Conservation (phyloP, 2,113 vertebrate genomes). For the Myocastor coypus region DNA sequence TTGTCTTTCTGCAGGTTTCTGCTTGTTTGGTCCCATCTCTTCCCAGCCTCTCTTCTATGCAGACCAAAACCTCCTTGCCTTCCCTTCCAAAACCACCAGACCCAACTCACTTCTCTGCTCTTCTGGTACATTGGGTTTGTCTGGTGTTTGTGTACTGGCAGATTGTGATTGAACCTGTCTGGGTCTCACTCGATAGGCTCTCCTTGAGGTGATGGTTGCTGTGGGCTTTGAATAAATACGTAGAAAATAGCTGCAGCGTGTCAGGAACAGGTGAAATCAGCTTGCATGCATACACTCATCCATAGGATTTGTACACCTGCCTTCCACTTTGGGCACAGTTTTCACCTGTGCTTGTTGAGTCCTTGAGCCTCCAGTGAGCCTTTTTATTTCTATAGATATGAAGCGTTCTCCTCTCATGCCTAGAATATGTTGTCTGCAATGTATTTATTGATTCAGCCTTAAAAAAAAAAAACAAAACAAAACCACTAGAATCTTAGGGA, state of each 20-base stretch:
- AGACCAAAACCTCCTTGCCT: neutral
- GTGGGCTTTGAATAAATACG: neutral
- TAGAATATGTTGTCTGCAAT: neutral
- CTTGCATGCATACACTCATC: rapidly evolving
- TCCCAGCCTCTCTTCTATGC: neutral
- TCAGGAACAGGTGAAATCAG: neutral
- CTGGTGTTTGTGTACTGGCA: neutral
- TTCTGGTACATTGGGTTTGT: rapidly evolving
- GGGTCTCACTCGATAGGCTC: neutral
- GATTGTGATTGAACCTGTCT: neutral
- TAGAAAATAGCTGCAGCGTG: neutral
- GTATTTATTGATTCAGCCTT: neutral
- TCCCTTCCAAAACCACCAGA: neutral
- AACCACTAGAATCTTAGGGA: neutral
- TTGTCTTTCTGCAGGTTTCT: neutral
- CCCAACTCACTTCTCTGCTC: neutral
- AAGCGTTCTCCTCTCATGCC: neutral
- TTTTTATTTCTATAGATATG: neutral
- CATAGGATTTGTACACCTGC: neutral
- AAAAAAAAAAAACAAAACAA: too few species aligned
- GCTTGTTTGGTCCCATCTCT: neutral
- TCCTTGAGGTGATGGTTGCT: neutral
- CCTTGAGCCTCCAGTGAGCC: neutral
- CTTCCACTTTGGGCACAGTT: neutral
- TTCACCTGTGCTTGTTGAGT: neutral